Evolutionary conservation across 2,797 vertebrate genomes (phyloP), one percentile per base, ranked within the genome.

Genomic region (Bradypodion ventrale): DNA sequence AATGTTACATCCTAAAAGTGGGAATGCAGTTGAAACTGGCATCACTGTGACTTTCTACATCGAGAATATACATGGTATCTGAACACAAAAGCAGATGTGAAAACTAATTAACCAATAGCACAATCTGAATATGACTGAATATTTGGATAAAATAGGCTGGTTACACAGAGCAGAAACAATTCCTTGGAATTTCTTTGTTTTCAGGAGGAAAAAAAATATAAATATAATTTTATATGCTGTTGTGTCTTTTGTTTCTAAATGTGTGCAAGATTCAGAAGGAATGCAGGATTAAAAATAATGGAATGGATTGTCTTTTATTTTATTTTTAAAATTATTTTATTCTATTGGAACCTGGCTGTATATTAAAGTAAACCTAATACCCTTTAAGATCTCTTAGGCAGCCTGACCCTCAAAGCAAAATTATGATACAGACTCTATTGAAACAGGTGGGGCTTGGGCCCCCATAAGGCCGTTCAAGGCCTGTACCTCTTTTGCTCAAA

Each of bases 1-100:
- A 90, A 89, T 90, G 92, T 93, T 90, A 87, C 70, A 10, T 80
- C 70, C 74, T 84, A 63, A 90, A 84, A 2, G 2, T 76, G 90
- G 92, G 84, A 93, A 92, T 88, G 92, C 89, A 89, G 83, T 40
- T 66, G 91, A 92, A 91, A 90, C 89, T 93, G 92, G 92, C 91
- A 92, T 92, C 95, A 93, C 94, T 95, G 95, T 96, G 95, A 95
- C 90, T 95, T 95, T 93, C 90, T 93, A 93, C 91, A 86, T 86
- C 87, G 91, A 90, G 86, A 87, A 88, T 85, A 85, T 85, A 93
- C 89, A 90, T 82, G 89, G 84, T 89, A 90, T 92, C 91, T 89
- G 89, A 89, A 75, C 88, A 85, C 35, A 83, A 92, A 78, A 83
- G 69, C 90, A 91, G 93, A 86, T 87, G 56, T 87, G 89, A 90